These are phyloP conservation scores for Romanogobio albipinnatus DNA, from an alignment of 2,113 vertebrate genomes.

Conservation along the genomic window DNA sequence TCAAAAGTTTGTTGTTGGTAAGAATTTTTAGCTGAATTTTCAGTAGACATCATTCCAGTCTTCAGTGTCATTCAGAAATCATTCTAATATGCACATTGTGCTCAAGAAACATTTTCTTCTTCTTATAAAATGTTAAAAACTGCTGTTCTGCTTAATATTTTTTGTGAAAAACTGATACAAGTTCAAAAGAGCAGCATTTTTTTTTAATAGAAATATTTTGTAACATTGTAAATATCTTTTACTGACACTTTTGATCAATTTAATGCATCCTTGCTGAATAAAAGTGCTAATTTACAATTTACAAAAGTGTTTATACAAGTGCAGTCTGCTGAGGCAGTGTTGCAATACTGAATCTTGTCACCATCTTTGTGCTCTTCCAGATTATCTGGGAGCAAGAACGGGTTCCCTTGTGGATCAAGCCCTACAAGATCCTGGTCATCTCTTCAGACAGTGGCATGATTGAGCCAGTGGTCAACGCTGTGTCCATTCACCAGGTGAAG, in stretches of 20 bases:
- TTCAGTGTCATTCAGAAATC: background rate
- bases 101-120: background rate
- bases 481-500: constrained; percentile 97
- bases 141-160: background rate
- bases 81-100: background rate
- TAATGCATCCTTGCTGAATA: background rate
- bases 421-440: constrained; percentile 95
- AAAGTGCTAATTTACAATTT: background rate
- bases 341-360: background rate
- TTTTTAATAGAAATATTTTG: too few relatives aligned
- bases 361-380: constrained; percentile 64
- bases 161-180: background rate
- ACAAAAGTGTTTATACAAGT: background rate
- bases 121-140: background rate
- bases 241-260: background rate
- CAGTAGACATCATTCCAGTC: background rate
- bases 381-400: constrained; percentile 92
- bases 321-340: background rate
- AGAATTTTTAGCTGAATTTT: background rate
- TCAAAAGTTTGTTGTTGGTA: background rate
- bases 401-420: constrained; percentile 92
- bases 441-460: constrained; percentile 97
- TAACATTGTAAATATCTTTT: too few relatives aligned
- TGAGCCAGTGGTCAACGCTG: constrained; percentile 92
- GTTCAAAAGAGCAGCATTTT: too few relatives aligned